Base-by-base conservation (phyloP, 2,797 vertebrate genomes). In the Peromyscus aztecus region DNA sequence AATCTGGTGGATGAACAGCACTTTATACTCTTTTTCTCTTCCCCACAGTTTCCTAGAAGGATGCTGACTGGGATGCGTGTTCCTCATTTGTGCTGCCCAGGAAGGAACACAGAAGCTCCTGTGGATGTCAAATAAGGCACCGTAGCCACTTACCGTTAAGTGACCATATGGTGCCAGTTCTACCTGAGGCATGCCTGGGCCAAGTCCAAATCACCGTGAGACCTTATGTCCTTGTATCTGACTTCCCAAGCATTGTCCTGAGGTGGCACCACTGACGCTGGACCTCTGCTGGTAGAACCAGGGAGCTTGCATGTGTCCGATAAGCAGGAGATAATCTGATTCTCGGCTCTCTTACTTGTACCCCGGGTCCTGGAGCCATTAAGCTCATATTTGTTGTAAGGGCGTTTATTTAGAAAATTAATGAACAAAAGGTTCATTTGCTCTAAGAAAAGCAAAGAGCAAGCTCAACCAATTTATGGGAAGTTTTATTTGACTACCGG, bases 401-500 rank as follows among this genome's bases (percentile, higher is more conserved):
- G 86, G 63, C 21, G 89, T 96, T 95, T 95, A 85, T 94, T 96
- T 73, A 21, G 34, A 94, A 95, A 95, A 95, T 46, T 86, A 87
- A 96, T 67, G 40, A 43, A 83, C 85, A 96, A 95, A 94, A 23
- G 76, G 43, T 63, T 91, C 49, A 37, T 89, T 95, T 94, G 46
- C 88, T 89, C 75, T 95, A 80, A 96, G 96, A 88, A 97, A 95
- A 90, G 67, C 83, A 82, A 94, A 96, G 85, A 95, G 90, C 21
- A 91, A 94, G 78, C 75, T 90, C 75, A 78, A 40, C 76, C 71
- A 61, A 90, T 95, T 97, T 95, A 97, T 92, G 83, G 61, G 80
- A 97, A 52, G 17, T 97, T 97, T 97, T 96, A 97, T 96, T 97
- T 96, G 94, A 97, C 92, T 96, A 73, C 91, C 90, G 91, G 92